Evolutionary conservation across 1,140 invertebrate genomes (phyloP).

Genomic region (Dendroctonus ponderosae): DNA sequence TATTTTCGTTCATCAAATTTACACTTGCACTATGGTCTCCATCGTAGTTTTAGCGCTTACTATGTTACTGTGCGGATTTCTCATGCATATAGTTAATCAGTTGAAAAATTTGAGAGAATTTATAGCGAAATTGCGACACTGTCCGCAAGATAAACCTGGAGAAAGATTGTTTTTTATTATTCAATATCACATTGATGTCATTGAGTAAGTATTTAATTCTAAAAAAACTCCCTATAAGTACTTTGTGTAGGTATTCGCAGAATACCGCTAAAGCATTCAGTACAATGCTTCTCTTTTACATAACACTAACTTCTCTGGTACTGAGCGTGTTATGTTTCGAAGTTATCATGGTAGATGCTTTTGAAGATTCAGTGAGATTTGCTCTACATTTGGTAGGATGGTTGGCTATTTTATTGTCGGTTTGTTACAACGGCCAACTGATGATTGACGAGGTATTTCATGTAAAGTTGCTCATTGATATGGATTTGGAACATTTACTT

Average conservation of each 20-base stretch:
- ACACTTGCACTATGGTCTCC: slow-evolving; percentile 38
- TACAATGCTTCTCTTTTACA: slow-evolving; percentile 41
- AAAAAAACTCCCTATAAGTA: slow-evolving; percentile 4
- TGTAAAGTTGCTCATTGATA: neutral
- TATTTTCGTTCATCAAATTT: slow-evolving; percentile 38
- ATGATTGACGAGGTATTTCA: slow-evolving; percentile 39
- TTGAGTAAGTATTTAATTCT: slow-evolving; percentile 29
- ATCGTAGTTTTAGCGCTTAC: slow-evolving; percentile 39
- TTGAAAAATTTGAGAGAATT: slow-evolving; percentile 35
- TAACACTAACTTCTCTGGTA: slow-evolving; percentile 42
- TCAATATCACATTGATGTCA: slow-evolving; percentile 39
- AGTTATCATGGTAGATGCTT: slow-evolving; percentile 41
- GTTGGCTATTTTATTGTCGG: slow-evolving; percentile 39
- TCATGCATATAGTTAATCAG: slow-evolving; percentile 40
- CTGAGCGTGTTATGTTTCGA: slow-evolving; percentile 44
- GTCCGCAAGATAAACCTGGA: slow-evolving; percentile 7
- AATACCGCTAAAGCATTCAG: slow-evolving; percentile 40
- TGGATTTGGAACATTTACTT: neutral
- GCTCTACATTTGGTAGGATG: slow-evolving; percentile 42
- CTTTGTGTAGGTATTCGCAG: slow-evolving; percentile 38
- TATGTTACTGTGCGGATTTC: slow-evolving; percentile 40
- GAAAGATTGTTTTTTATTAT: slow-evolving; percentile 30
- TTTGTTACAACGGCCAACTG: slow-evolving; percentile 42
- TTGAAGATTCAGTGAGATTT: slow-evolving; percentile 42
- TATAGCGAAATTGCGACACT: slow-evolving; percentile 21